A percentile compares a stretch with the other conserved stretches of the same genome.
Evolutionary conservation across 2,797 vertebrate genomes (phyloP).

Genomic region (Melanotaenia boesemani): DNA sequence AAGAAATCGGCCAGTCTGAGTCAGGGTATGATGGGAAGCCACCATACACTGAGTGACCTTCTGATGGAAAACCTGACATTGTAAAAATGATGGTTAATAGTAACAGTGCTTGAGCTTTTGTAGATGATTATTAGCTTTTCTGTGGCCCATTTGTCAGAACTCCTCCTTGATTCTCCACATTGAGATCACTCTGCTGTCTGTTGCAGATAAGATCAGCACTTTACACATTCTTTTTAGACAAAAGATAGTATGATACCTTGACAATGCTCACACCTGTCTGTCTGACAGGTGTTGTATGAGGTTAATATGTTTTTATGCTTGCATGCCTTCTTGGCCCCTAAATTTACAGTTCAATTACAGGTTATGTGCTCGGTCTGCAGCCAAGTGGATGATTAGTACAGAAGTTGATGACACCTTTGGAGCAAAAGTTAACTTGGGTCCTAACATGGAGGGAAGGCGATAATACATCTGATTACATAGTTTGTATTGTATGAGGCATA

Average conservation of each 20-base stretch:
- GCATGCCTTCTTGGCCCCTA: constrained; percentile 1
- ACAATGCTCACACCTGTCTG: not conserved
- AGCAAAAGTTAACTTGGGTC: constrained; percentile 39
- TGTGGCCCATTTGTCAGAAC: too few relatives aligned
- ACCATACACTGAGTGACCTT: too few relatives aligned
- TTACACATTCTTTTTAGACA: too few relatives aligned
- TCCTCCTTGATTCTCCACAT: too few relatives aligned
- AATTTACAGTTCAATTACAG: constrained; percentile 25
- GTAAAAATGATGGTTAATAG: too few relatives aligned
- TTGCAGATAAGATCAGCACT: too few relatives aligned
- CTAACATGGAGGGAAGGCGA: constrained; percentile 30
- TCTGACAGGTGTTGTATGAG: not conserved
- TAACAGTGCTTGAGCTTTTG: too few relatives aligned
- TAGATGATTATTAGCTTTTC: too few relatives aligned
- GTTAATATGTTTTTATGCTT: not conserved
- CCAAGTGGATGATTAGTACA: constrained; percentile 47
- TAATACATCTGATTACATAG: constrained; percentile 57
- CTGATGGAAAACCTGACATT: too few relatives aligned
- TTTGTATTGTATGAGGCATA: constrained; percentile 50
- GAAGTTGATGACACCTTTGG: constrained; percentile 39
- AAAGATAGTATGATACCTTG: not conserved
- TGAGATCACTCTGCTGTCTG: too few relatives aligned
- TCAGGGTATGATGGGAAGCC: too few relatives aligned
- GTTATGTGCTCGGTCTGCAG: constrained; percentile 10
- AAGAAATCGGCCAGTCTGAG: too few relatives aligned